Percentiles rank a stretch among this genome's conserved stretches.
Conservation (phyloP, 2,888 invertebrate species). For the Calameuta pallipes region DNA sequence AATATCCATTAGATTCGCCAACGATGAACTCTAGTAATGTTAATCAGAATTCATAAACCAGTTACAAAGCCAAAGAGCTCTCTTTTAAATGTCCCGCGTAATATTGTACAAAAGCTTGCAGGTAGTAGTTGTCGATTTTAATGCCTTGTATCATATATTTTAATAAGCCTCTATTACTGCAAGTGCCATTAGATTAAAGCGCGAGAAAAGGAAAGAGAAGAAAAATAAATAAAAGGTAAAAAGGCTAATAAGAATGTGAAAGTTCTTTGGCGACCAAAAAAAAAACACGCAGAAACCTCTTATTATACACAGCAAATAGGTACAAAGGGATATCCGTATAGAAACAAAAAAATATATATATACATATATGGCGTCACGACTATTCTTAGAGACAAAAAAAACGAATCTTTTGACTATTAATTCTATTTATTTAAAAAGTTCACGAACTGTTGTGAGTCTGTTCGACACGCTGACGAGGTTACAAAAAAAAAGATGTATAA, state of each 20-base stretch:
- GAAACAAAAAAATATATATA: not conserved
- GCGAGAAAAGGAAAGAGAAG: not conserved
- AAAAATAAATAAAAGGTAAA: not conserved
- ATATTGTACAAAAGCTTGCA: not conserved
- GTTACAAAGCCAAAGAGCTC: not conserved
- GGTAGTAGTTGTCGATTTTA: not conserved
- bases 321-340: not conserved
- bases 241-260: not conserved
- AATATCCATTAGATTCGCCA: not conserved
- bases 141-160: constrained; percentile 4
- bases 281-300: not conserved
- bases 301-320: not conserved
- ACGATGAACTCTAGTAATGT: not conserved
- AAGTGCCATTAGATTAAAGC: constrained; percentile 5
- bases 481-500: not conserved
- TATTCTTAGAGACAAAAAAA: not conserved
- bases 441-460: not conserved
- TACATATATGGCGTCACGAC: not conserved
- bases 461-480: not conserved
- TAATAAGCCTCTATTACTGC: constrained; percentile 4
- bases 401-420: not conserved
- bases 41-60: not conserved
- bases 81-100: not conserved
- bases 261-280: not conserved
- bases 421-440: not conserved